Evolutionary conservation across 1,140 invertebrate species (phyloP), one percentile per base, ranked within the genome.

Genomic region (Wasmannia auropunctata): DNA sequence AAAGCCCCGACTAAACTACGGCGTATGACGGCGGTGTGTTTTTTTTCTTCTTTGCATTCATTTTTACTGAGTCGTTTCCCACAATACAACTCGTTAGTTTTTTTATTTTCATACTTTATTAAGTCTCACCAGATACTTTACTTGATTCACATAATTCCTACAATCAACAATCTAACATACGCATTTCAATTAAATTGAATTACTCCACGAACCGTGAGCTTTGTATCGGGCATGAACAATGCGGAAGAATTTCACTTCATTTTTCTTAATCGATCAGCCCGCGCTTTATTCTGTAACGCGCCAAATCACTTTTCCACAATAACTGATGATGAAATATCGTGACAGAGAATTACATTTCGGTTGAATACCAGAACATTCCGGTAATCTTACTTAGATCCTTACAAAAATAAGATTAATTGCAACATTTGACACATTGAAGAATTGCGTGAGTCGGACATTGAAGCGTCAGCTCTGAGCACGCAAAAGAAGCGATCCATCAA

Each of bases 251-350:
- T 31, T 43, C 6, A 31, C 16, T 43, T 58, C 25, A 58, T 81
- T 58, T 72, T 81, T 72, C 65, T 43, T 31, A 58, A 81, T 81
- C 79, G 79, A 72, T 81, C 65, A 72, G 49, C 37, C 43, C 22
- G 65, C 75, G 16, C 25, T 76, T 81, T 7, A 81, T 72, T 56
- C 6, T 16, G 37, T 43, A 58, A 56, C 49, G 63, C 34, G 63
- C 63, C 40, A 81, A 81, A 81, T 81, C 65, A 72, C 79, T 72
- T 81, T 81, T 43, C 25, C 65, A 72, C 49, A 43, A 72, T 81
- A 81, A 81, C 65, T 56, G 79, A 81, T 81, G 79, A 81, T 81
- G 79, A 81, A 81, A 81, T 81, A 72, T 72, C 79, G 65, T 81
- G 79, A 81, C 79, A 43, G 49, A 70, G 28, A 72, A 70, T 81